phyloP scores from a whole-genome alignment of 2,888 invertebrate genomes.

The Eristalis pertinax region DNA sequence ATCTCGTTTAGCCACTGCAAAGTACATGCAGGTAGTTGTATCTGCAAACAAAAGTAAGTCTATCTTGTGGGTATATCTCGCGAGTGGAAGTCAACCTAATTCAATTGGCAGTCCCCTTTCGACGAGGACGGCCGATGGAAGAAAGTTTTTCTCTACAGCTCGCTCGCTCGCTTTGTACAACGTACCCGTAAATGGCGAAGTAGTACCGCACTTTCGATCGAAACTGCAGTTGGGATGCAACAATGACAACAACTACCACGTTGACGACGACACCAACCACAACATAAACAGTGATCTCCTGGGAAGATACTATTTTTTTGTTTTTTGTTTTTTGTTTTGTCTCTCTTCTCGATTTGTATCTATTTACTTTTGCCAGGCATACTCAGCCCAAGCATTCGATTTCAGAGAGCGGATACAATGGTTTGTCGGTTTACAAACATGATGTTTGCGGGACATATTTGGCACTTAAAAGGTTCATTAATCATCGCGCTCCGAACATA shows the following conservation, averaged over 20 bases:
- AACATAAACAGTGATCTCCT: constrained; percentile 65
- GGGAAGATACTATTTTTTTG: constrained; percentile 60
- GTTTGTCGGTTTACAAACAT: constrained; percentile 68
- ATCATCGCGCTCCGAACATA: constrained; percentile 69
- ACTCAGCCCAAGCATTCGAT: constrained; percentile 50
- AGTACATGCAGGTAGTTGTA: constrained; percentile 69
- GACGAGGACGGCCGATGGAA: constrained; percentile 53
- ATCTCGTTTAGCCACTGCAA: constrained; percentile 67
- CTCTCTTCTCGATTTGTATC: constrained; percentile 40
- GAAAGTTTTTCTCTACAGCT: constrained; percentile 69
- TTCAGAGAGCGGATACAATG: constrained; percentile 62
- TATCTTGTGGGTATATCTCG: constrained; percentile 71
- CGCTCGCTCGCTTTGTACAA: constrained; percentile 42
- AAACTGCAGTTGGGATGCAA: constrained; percentile 63
- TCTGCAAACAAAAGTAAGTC: constrained; percentile 71
- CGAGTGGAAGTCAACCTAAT: constrained; percentile 71
- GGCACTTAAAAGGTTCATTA: constrained; percentile 72
- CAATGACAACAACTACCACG: constrained; percentile 46
- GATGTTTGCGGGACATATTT: constrained; percentile 71
- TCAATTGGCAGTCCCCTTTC: constrained; percentile 57
- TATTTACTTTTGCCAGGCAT: constrained; percentile 31
- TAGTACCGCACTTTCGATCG: constrained; percentile 67
- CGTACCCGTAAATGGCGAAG: constrained; percentile 67
- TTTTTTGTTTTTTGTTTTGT: constrained; percentile 33
- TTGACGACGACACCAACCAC: constrained; percentile 49